Evolutionary conservation across 2,888 invertebrate genomes (phyloP), one percentile per base, ranked within the genome.

Genomic region (Argyresthia albistria): DNA sequence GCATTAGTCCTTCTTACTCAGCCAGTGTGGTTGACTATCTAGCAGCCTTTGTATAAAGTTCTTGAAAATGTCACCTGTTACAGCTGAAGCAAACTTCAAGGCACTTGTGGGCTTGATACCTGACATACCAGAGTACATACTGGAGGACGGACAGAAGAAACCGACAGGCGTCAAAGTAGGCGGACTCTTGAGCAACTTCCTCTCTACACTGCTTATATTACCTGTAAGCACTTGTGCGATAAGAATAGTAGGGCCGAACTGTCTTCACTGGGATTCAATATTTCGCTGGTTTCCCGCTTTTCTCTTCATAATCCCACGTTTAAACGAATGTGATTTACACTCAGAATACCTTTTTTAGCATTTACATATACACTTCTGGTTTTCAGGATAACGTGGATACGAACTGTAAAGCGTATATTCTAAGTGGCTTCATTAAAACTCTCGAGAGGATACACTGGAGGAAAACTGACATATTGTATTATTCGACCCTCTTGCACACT

Each of bases 21-120:
- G 25, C 2, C 25, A 25, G 25, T 25, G 25, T 25, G 25, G 25
- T 25, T 25, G 25, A 25, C 25, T 25, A 6, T 25, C n/a, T n/a
- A n/a, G n/a, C n/a, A n/a, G n/a, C n/a, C n/a, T n/a, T n/a, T n/a
- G n/a, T 25, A 25, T 25, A 2, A 25, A 4, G 25, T 25, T 4
- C 25, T 25, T n/a, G n/a, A n/a, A n/a, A n/a, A 25, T 25, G 6
- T 25, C 25, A 25, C 6, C 25, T 25, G 25, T 25, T 81, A 65
- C 67, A 96, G 97, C 96, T 54, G 98, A 98, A 87, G 95, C 97
- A 1, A 97, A 97, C 73, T 94, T 98, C 64, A 97, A 97, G 80
- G 95, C 96, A 35, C 93, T 96, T 0, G 89, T 98, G 14, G 91
- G 91, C 55, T 81, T 96, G 50, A 90, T 98, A 58, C 91, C 93